Evolutionary conservation across 2,113 vertebrate species (phyloP).

Genomic region (Sebastes schlegelii): DNA sequence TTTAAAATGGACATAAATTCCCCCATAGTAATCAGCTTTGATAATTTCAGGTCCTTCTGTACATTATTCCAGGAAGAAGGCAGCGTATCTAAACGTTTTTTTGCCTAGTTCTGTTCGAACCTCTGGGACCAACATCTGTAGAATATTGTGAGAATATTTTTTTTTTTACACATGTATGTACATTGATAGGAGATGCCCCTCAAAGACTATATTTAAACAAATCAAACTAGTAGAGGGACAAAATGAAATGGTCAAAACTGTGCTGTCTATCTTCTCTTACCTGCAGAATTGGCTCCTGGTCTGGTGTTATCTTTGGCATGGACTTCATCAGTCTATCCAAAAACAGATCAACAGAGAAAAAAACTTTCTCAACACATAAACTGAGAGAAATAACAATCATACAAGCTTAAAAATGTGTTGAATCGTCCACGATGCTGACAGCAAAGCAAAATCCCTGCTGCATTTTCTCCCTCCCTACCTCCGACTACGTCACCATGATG

Average conservation of each 20-base stretch:
- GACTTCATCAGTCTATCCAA: slow-evolving; percentile 93
- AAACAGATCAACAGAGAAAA: background rate
- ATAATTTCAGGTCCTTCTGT: no score
- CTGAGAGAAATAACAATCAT: background rate
- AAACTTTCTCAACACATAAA: background rate
- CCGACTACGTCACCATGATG: background rate
- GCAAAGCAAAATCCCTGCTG: background rate
- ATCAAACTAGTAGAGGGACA: background rate
- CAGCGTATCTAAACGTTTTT: no score
- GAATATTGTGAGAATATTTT: no score
- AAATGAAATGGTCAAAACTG: background rate
- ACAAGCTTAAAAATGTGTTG: background rate
- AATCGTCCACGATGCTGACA: background rate
- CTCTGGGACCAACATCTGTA: no score
- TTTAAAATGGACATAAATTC: no score
- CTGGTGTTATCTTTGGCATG: slow-evolving; percentile 95
- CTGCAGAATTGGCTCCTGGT: slow-evolving; percentile 90
- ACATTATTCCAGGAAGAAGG: no score
- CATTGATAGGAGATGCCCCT: no score
- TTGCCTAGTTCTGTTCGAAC: no score
- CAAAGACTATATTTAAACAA: background rate
- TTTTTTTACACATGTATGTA: no score
- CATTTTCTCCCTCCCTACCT: background rate
- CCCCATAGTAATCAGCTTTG: no score
- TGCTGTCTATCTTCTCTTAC: slow-evolving; percentile 75